Base-by-base conservation (phyloP, 2,113 vertebrate species). In the Clarias macrocephalus region DNA sequence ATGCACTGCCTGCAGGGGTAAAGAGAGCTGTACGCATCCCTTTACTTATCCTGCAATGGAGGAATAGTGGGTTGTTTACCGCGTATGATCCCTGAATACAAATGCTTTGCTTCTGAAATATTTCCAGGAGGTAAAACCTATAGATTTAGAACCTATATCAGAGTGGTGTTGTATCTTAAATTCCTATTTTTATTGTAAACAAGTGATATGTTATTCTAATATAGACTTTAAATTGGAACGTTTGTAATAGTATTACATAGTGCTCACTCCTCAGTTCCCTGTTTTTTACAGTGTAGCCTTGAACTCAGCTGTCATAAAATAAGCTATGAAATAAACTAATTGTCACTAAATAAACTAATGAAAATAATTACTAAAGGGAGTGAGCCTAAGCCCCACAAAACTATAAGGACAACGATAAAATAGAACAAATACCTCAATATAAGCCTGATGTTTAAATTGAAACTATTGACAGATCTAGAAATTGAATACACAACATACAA, bases 1-100 rank as follows among this genome's bases (percentile, higher is more conserved):
- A 90, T 83, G 77, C 56, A 82, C 80, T 88, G 70, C 68, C 77
- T 85, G 62, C 15, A 87, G 87, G 85, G 80, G 63, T 79, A 84
- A 82, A 52, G 15, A 73, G 60, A 75, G 25, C 72, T 77, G 11
- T 19, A 48, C 59, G 75, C 65, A 60, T 82, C 57, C 57, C 63
- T 68, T 48, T 63, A 54, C 75, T 82, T n/a, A 75, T 62, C 33
- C 56, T 75, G 28, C 75, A 82, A 73, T 66, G 6, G 12, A 60
- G 57, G 21, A 82, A 57, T 60, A 5, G 63, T 72, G 56, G 52
- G 52, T 82, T 60, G 33, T 73, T 86, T 81, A 62, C 56, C 63
- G 37, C 30, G 56, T 30, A 10, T 60, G 42, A 62, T 30, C 33
- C 6, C 65, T 73, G 13, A 52, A 75, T 63, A 54, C 63, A 80